Evolutionary conservation across 2,797 vertebrate genomes (phyloP), one percentile per base, ranked within the genome.

Genomic region (Sebastes oblongus): DNA sequence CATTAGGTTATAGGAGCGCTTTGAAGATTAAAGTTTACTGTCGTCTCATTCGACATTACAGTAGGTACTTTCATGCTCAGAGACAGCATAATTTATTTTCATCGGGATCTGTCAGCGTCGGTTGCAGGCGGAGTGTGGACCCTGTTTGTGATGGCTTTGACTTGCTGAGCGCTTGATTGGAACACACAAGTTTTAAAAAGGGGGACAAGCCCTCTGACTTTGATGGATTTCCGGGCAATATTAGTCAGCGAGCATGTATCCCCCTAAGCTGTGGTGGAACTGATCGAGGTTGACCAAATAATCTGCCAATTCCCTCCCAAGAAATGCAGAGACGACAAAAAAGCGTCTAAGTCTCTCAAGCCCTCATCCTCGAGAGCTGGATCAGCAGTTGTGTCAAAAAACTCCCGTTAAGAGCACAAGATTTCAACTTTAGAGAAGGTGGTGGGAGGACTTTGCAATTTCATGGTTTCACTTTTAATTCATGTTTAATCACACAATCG

Each of bases 231-330:
- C 76, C 58, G 79, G 90, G 92, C 90, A 92, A 91, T 93, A 90
- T 94, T 92, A 93, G 91, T 93, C 92, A 91, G 88, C 86, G 88
- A 93, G 90, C 91, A 83, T 88, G 89, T 91, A 92, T 93, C 89
- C 86, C 89, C 90, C 88, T 94, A 95, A 95, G 93, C 95, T 93
- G 92, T 39, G 88, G 93, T 94, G 95, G 95, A 96, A 96, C 95
- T 89, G 95, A 96, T 95, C 92, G 92, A 92, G 94, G 94, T 92
- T 95, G 95, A 95, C 94, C 95, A 96, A 95, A 96, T 96, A 95
- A 96, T 96, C 95, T 95, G 94, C 94, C 95, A 95, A 94, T 95
- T 95, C 93, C 94, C 94, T 93, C 87, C 85, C 85, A 83, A 88
- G 93, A 93, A 96, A 94, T 93, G 95, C 95, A 90, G 90, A 90